These are phyloP conservation scores for Plectus sambesii DNA, from an alignment of 1,140 invertebrate genomes.

Conservation along the genomic window DNA sequence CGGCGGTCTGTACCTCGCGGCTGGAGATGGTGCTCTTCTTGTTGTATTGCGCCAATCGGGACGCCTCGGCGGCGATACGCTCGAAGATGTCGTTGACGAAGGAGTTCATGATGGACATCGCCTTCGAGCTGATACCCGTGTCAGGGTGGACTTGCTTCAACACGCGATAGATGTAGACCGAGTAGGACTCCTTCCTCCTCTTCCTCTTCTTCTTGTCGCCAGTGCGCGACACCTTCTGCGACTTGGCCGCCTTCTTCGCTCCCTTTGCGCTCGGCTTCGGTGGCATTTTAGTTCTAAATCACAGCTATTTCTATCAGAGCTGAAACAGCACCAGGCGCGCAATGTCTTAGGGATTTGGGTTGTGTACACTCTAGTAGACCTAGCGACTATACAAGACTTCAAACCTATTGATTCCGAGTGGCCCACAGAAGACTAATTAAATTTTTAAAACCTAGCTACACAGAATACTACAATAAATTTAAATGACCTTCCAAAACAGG, in stretches of 20 bases:
- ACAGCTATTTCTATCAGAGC: too few species aligned
- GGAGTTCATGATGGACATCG: constrained; percentile 56
- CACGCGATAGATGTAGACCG: constrained; percentile 22
- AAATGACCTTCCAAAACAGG: too few species aligned
- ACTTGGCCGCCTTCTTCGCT: constrained; percentile 48
- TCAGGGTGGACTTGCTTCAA: constrained; percentile 50
- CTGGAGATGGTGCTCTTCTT: constrained; percentile 51
- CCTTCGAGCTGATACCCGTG: constrained; percentile 48
- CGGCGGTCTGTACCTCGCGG: constrained; percentile 39
- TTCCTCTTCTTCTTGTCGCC: constrained; percentile 45
- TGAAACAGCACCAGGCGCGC: too few species aligned
- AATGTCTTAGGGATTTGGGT: too few species aligned
- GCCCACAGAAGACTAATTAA: too few species aligned
- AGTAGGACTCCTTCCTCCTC: constrained; percentile 27
- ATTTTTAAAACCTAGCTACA: too few species aligned
- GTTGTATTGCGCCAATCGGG: constrained; percentile 59
- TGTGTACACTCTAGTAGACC: too few species aligned
- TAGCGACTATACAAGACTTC: too few species aligned
- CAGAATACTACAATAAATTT: too few species aligned
- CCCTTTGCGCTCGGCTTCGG: constrained; percentile 32
- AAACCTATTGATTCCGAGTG: too few species aligned
- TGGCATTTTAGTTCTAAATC: too few species aligned
- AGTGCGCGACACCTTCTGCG: constrained; percentile 46
- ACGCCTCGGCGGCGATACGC: constrained; percentile 58
- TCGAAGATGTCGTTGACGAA: constrained; percentile 60